Base-by-base conservation (phyloP, 2,888 invertebrate species). In the Tetragonisca angustula region DNA sequence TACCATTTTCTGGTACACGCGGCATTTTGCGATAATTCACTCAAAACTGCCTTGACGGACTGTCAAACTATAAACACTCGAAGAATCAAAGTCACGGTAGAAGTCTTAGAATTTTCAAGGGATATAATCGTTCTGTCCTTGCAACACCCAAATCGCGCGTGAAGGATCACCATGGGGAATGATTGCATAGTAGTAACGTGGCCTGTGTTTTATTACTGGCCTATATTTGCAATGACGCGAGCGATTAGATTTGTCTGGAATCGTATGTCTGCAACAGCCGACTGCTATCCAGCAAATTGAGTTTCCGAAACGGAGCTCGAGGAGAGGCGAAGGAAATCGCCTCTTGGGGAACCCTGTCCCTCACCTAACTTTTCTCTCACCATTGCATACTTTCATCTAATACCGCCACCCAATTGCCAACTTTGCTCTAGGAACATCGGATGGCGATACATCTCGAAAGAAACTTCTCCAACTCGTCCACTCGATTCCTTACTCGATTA, bases 311-410 rank as follows among this genome's bases (percentile, higher is more conserved):
- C 76, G 86, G 81, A 85, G 82, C 84, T 86, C 67, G 81, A 77
- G 79, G 83, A 87, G 84, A 88, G 75, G 74, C 88, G 85, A 81
- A 87, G 75, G 84, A 84, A 92, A 92, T 91, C 84, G 89, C 91
- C 91, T 86, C 91, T 59, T 69, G 91, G 88, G 88, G 86, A 79
- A 83, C 75, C 75, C 79, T 68, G 77, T 77, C 74, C 76, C 83
- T 79, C 70, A 36, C 73, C 81, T 79, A 82, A 81, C 74, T 43
- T 43, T 79, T 15, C 56, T 70, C 32, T 32, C n/a, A n/a, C 82
- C 69, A 87, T 90, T 91, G 92, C 92, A 91, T 91, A 91, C 91
- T 91, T 91, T 88, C 91, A 80, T 80, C 90, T 90, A 91, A 91
- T 90, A 84, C 85, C 78, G 64, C 83, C 86, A 79, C 79, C 75